Base-by-base conservation (phyloP, 2,113 vertebrate genomes). In the Elaphurus davidianus region DNA sequence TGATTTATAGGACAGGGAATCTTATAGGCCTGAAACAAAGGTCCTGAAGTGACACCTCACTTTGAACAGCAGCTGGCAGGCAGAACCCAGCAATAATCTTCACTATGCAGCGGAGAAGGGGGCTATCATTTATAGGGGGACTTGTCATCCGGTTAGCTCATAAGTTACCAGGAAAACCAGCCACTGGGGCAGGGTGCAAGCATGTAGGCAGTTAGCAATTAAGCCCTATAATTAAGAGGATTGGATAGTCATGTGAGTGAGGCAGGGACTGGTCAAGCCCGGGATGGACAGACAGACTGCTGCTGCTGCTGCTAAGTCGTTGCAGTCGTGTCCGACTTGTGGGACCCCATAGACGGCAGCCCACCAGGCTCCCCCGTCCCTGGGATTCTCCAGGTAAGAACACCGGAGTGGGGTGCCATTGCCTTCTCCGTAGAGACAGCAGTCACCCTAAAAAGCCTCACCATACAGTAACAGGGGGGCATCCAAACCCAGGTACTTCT, bases 331-430 rank as follows among this genome's bases (percentile, higher is more conserved):
- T 71, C 67, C 10, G 2, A 40, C 67, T 71, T 40, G n/a, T 6
- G n/a, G 5, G 5, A 5, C 67, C 67, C n/a, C 67, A 12, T 71
- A 10, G n/a, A 23, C n/a, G 11, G n/a, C 67, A 71, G n/a, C n/a
- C 0, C 1, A 71, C 19, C n/a, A 12, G 67, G n/a, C 67, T 71
- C n/a, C n/a, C 6, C 67, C 2, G 0, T 71, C 67, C 19, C 23
- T 40, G 67, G n/a, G 67, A 71, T 74, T 74, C 12, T 74, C 67
- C n/a, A 74, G 67, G 36, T 1, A 74, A 25, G 36, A 40, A 11
- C 23, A 23, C 21, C 23, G 36, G n/a, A 13, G 67, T 74, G n/a
- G 67, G 36, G 5, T 40, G 36, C 67, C 67, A 74, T 3, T 74
- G 67, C 67, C 67, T 74, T 74, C 36, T 74, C 67, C 4, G 0